A percentile compares a stretch with the other conserved stretches of the same genome.
Conservation (phyloP, 2,113 vertebrate species). For the Ginglymostoma cirratum region DNA sequence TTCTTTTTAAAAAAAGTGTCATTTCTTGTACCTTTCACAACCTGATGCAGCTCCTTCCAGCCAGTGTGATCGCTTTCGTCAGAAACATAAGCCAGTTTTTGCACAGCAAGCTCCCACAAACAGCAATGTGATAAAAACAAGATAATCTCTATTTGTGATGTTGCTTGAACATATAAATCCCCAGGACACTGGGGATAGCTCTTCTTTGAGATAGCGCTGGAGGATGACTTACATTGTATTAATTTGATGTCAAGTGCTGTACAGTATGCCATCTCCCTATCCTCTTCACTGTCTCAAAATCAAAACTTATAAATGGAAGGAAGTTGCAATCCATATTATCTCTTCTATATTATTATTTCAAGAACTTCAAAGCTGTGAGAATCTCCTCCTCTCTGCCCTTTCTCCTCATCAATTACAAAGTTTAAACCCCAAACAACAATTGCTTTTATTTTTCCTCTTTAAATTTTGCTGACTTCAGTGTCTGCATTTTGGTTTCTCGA, state of each 20-base stretch:
- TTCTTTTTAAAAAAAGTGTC: background rate
- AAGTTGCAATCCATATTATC: background rate
- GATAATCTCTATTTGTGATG: background rate
- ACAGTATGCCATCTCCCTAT: background rate
- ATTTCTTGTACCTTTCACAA: background rate
- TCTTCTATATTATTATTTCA: background rate
- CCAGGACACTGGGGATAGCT: background rate
- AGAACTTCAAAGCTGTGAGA: background rate
- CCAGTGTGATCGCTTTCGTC: background rate
- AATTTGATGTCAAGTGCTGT: background rate
- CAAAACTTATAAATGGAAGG: background rate
- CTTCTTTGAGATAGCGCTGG: background rate
- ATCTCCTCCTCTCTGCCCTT: background rate
- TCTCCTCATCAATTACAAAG: background rate
- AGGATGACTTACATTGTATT: background rate
- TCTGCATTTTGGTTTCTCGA: background rate
- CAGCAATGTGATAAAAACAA: background rate
- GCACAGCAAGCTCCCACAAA: background rate
- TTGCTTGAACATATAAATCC: background rate
- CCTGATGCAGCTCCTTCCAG: background rate
- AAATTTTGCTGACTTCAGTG: background rate
- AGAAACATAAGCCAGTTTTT: background rate
- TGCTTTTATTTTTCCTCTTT: too few relatives aligned
- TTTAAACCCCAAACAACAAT: background rate
- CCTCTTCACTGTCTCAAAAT: background rate